Conservation (phyloP, 2,113 vertebrate genomes). For the Emydura subglobosa region DNA sequence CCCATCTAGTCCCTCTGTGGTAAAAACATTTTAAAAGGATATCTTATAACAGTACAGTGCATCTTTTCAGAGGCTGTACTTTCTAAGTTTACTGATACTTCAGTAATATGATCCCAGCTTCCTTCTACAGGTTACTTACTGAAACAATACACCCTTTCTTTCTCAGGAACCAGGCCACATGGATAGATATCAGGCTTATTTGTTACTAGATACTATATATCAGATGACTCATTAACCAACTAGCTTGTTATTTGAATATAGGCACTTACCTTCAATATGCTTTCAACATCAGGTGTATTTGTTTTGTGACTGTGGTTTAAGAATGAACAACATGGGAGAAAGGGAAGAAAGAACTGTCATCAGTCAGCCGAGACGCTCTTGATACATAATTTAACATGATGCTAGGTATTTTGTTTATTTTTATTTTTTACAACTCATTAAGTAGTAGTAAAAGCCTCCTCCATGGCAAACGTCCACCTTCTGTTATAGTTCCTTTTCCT, state of each 20-base stretch:
- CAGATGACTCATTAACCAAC: constrained; percentile 68
- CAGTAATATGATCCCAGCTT: constrained; percentile 70
- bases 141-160: constrained; percentile 76
- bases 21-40: constrained; percentile 3
- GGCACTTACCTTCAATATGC: neutral
- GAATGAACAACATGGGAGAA: neutral
- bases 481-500: neutral
- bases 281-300: neutral
- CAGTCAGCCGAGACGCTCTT: neutral
- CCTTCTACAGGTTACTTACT: constrained; percentile 55
- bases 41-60: constrained; percentile 35
- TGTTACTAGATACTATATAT: constrained; percentile 78
- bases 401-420: constrained; percentile 54
- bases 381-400: constrained; percentile 52
- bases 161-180: constrained; percentile 65
- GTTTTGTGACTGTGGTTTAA: constrained; percentile 24
- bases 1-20: neutral
- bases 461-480: neutral
- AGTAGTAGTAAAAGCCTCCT: neutral
- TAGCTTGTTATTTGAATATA: constrained; percentile 29
- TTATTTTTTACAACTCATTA: neutral
- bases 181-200: constrained; percentile 58
- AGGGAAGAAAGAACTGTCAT: neutral
- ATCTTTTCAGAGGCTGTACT: constrained; percentile 46
- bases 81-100: constrained; percentile 40